Evolutionary conservation across 2,797 vertebrate species (phyloP).

Genomic region (Oophaga sylvatica): DNA sequence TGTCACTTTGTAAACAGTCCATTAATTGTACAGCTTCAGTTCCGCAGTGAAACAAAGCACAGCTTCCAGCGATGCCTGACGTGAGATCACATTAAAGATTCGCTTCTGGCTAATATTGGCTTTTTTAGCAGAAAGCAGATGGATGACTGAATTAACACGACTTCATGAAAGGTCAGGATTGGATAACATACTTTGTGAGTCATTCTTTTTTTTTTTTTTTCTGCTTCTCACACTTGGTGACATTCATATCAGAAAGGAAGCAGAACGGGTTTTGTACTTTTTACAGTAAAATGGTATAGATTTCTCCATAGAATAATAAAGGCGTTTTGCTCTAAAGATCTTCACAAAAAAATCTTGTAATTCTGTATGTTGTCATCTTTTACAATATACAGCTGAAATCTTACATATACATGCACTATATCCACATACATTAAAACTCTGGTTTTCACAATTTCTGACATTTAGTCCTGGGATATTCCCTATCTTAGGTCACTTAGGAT

Average conservation of each 20-base stretch:
- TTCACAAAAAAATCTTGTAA: neutral
- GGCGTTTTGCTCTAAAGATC: neutral
- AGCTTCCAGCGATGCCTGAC: slow-evolving; percentile 29
- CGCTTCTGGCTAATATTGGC: slow-evolving; percentile 50
- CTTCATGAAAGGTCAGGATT: slow-evolving; percentile 60
- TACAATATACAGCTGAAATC: no score
- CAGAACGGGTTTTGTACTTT: slow-evolving; percentile 19
- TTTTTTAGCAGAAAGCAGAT: slow-evolving; percentile 57
- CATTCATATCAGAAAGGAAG: slow-evolving; percentile 45
- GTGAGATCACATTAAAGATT: slow-evolving; percentile 47
- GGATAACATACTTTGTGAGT: slow-evolving; percentile 55
- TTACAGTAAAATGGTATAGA: neutral
- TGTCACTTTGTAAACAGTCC: neutral
- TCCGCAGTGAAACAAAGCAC: neutral
- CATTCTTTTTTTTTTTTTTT: slow-evolving; percentile 31
- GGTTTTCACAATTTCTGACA: no score
- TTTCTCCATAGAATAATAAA: slow-evolving; percentile 29
- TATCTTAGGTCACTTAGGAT: no score
- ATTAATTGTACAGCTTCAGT: neutral
- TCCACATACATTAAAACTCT: no score
- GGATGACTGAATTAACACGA: slow-evolving; percentile 51
- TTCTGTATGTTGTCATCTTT: no score
- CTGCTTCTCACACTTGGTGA: slow-evolving; percentile 42
- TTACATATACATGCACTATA: no score
- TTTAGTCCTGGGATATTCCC: no score